phyloP scores from a whole-genome alignment of 1,140 invertebrate genomes.

The Diplogasteroides magnus region DNA sequence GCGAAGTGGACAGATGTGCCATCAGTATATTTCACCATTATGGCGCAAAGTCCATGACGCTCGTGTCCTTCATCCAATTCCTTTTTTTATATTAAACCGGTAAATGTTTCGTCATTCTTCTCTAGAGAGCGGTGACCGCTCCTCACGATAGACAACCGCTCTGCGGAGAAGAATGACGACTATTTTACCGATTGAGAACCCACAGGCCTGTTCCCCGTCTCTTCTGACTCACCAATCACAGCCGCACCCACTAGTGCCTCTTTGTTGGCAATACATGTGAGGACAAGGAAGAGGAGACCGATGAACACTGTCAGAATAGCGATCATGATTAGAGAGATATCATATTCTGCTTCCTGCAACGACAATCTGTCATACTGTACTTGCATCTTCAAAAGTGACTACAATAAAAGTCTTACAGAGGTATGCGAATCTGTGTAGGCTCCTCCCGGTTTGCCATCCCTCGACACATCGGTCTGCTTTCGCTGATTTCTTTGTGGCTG shows the following conservation, averaged over 20 bases:
- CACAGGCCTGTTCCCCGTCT: neutral
- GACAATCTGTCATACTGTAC: neutral
- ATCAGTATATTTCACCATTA: too few species aligned
- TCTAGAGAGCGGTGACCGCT: too few species aligned
- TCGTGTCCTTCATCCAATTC: too few species aligned
- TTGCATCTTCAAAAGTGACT: neutral
- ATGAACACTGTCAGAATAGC: constrained; percentile 6
- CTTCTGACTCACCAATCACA: neutral
- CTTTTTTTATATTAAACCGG: too few species aligned
- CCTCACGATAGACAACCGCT: too few species aligned
- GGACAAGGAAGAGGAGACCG: neutral
- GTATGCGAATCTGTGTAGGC: neutral
- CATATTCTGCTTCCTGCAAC: neutral
- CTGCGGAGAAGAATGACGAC: too few species aligned
- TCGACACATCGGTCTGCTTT: neutral
- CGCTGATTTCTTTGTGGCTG: too few species aligned
- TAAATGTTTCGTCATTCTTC: too few species aligned
- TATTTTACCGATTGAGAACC: too few species aligned
- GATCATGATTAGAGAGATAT: constrained; percentile 2
- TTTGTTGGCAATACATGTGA: constrained; percentile 1
- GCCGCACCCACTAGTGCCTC: neutral
- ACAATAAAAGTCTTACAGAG: neutral
- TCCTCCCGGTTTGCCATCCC: neutral
- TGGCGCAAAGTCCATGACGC: too few species aligned
- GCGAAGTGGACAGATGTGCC: too few species aligned